A percentile compares a stretch with the other conserved stretches of the same genome.
Conservation (phyloP, 1,140 invertebrate genomes). For the Drosophila triauraria region DNA sequence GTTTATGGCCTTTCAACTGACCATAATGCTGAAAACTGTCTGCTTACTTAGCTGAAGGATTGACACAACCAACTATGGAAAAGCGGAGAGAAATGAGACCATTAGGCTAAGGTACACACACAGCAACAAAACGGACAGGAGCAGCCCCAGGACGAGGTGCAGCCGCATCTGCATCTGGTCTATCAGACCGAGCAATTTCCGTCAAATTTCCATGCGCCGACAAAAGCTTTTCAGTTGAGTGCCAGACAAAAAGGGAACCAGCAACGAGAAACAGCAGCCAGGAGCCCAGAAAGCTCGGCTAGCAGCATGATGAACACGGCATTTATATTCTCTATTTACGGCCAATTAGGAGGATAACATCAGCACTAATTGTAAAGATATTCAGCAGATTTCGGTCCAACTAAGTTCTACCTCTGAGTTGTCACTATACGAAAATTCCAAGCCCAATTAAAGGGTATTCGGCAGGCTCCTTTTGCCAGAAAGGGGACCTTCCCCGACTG, state of each 20-base stretch:
- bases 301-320: conserved; percentile 12
- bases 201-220: conserved; percentile 81
- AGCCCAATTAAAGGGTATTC: conserved; percentile 31
- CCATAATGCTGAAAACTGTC: conserved; percentile 70
- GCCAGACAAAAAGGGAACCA: conserved; percentile 68
- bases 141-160: conserved; percentile 3
- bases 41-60: conserved; percentile 68
- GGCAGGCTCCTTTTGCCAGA: neutral
- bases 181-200: conserved; percentile 81
- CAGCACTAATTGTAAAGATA: conserved; percentile 4
- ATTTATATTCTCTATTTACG: conserved; percentile 29
- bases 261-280: conserved; percentile 49
- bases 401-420: neutral
- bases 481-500: neutral
- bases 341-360: conserved; percentile 35
- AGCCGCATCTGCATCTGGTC: conserved; percentile 46
- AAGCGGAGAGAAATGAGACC: conserved; percentile 27
- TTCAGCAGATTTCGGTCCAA: neutral
- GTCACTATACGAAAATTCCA: neutral
- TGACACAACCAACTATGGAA: conserved; percentile 24
- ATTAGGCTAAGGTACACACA: conserved; percentile 62
- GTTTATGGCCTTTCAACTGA: conserved; percentile 61
- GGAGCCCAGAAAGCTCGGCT: conserved; percentile 15
- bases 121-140: conserved; percentile 10
- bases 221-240: conserved; percentile 82